Evolutionary conservation across 2,888 invertebrate genomes (phyloP).

Genomic region (Phaonia tiefii): DNA sequence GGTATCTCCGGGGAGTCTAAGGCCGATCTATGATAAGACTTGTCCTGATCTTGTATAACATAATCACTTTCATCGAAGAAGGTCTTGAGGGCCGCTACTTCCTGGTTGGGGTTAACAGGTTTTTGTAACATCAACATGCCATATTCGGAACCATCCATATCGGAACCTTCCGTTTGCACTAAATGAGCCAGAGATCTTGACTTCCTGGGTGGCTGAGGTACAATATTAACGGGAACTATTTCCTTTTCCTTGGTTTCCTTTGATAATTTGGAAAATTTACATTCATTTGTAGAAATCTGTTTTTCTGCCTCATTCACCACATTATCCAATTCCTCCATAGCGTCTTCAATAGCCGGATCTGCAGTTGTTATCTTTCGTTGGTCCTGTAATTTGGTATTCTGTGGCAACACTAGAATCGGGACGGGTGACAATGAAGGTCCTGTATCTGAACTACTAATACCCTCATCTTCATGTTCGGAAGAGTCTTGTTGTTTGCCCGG

Average conservation of each 20-base stretch:
- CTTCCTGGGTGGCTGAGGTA: slow-evolving; percentile 91
- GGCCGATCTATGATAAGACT: slow-evolving; percentile 65
- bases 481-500: slow-evolving; percentile 81
- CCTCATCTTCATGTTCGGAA: slow-evolving; percentile 92
- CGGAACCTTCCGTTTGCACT: slow-evolving; percentile 81
- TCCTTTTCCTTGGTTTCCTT: slow-evolving; percentile 82
- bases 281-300: slow-evolving; percentile 79
- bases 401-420: slow-evolving; percentile 80
- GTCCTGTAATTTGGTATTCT: slow-evolving; percentile 68
- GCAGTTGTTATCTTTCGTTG: slow-evolving; percentile 76
- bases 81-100: slow-evolving; percentile 74
- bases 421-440: slow-evolving; percentile 88
- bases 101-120: slow-evolving; percentile 69
- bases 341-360: slow-evolving; percentile 92
- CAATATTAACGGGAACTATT: slow-evolving; percentile 88
- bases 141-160: slow-evolving; percentile 79
- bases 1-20: slow-evolving; percentile 74
- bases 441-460: slow-evolving; percentile 91
- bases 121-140: slow-evolving; percentile 81
- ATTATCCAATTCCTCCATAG: slow-evolving; percentile 91
- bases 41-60: slow-evolving; percentile 72
- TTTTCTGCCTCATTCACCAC: slow-evolving; percentile 93
- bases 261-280: slow-evolving; percentile 67
- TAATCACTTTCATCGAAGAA: slow-evolving; percentile 78
- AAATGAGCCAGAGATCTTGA: slow-evolving; percentile 87